A percentile compares a stretch with the other conserved stretches of the same genome.
These are phyloP conservation scores for Ceramica pisi DNA, from an alignment of 2,888 invertebrate species.

Conservation along the genomic window DNA sequence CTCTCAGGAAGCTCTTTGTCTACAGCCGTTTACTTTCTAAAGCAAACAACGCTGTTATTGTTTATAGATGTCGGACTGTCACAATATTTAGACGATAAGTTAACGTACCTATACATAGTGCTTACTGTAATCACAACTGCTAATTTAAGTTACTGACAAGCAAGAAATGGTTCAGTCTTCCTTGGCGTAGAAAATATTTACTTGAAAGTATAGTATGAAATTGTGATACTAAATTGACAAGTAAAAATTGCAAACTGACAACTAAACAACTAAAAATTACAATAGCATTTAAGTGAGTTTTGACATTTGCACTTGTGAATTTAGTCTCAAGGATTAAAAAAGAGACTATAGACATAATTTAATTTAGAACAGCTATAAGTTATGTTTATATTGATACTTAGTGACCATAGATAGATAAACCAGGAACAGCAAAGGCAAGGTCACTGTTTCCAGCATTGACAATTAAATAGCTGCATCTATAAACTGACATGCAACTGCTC, in stretches of 20 bases:
- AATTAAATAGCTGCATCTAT: not conserved
- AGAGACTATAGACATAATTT: not conserved
- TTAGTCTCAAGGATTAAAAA: no score
- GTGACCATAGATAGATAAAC: no score
- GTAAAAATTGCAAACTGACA: no score
- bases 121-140: not conserved
- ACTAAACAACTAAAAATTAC: no score
- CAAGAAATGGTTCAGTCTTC: not conserved
- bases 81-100: constrained; percentile 27
- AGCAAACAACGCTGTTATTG: constrained; percentile 33
- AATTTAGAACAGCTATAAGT: not conserved
- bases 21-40: constrained; percentile 47
- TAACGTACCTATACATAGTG: not conserved
- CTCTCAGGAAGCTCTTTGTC: constrained; percentile 41
- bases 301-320: no score
- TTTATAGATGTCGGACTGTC: constrained; percentile 13
- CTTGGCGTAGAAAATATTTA: not conserved
- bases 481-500: constrained; percentile 8
- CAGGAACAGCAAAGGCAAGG: not conserved
- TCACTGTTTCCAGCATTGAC: not conserved
- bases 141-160: not conserved
- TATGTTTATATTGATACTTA: not conserved
- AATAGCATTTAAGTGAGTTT: no score
- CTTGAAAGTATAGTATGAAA: no score
- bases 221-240: no score